Percentiles rank a stretch among this genome's conserved stretches.
Conservation (phyloP, 2,888 invertebrate genomes). For the Steinernema hermaphroditum region DNA sequence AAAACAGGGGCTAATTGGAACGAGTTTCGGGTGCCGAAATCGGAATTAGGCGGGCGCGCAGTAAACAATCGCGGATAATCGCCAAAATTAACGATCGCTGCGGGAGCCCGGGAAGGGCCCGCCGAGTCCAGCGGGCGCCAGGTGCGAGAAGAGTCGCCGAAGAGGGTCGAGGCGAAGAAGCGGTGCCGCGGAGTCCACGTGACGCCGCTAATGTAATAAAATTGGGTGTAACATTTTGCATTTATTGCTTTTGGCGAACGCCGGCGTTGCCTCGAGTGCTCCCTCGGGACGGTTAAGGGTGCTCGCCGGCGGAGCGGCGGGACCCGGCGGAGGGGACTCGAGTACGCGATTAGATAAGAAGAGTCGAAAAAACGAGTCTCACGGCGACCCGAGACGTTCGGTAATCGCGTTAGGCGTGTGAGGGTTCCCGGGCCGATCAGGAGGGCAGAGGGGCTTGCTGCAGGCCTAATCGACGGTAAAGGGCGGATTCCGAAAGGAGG, state of each 20-base stretch:
- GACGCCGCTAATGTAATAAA: conserved; percentile 24
- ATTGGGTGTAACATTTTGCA: conserved; percentile 25
- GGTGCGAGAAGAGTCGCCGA: conserved; percentile 21
- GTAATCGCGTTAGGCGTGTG: too few relatives aligned
- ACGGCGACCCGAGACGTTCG: too few relatives aligned
- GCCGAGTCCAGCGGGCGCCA: too few relatives aligned
- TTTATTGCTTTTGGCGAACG: conserved; percentile 18
- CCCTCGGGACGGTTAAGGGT: too few relatives aligned
- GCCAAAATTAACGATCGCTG: conserved; percentile 16
- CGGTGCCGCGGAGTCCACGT: conserved; percentile 5
- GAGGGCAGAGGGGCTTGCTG: background rate
- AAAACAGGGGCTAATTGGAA: conserved; percentile 22
- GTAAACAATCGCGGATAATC: conserved; percentile 23
- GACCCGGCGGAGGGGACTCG: too few relatives aligned
- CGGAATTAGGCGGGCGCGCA: conserved; percentile 10
- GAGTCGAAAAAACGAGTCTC: too few relatives aligned
- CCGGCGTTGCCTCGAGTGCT: background rate
- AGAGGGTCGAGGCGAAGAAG: conserved; percentile 7
- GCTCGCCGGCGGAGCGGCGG: too few relatives aligned
- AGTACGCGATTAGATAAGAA: too few relatives aligned
- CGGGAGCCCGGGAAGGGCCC: too few relatives aligned
- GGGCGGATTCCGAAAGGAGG: background rate
- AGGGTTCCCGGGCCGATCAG: too few relatives aligned
- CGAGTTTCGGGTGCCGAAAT: conserved; percentile 13
- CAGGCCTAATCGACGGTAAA: conserved; percentile 13